Evolutionary conservation across 2,888 invertebrate genomes (phyloP).

Genomic region (Epicampocera succincta): DNA sequence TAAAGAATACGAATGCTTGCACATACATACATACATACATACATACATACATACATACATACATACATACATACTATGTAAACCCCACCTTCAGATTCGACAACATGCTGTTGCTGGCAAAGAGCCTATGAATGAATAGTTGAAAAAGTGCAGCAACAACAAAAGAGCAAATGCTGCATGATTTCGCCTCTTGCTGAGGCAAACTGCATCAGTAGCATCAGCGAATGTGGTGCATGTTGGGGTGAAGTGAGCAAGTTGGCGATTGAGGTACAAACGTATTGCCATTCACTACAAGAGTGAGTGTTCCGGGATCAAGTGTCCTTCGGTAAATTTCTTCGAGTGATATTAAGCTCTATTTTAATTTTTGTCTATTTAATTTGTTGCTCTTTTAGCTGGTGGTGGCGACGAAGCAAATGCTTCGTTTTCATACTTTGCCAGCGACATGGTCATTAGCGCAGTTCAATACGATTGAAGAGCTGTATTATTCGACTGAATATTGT

Average conservation of each 20-base stretch:
- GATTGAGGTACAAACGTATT: too few relatives aligned
- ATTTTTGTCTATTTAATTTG: conserved; percentile 10
- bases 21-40: conserved; percentile 10
- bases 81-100: conserved; percentile 21
- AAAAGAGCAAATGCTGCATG: conserved; percentile 39
- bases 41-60: too few relatives aligned
- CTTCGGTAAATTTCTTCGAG: too few relatives aligned
- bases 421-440: conserved; percentile 27
- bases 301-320: too few relatives aligned
- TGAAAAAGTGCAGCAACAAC: conserved; percentile 27
- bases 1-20: too few relatives aligned
- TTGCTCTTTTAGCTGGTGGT: neutral
- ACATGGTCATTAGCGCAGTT: conserved; percentile 67
- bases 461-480: conserved; percentile 15
- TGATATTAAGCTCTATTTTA: too few relatives aligned
- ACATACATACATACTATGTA: neutral
- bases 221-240: conserved; percentile 31
- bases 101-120: conserved; percentile 8
- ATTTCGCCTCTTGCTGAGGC: conserved; percentile 51
- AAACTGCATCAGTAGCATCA: conserved; percentile 22
- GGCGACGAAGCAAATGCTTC: conserved; percentile 26
- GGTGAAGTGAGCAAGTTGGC: too few relatives aligned
- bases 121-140: conserved; percentile 52
- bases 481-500: conserved; percentile 26
- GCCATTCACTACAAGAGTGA: too few relatives aligned